A percentile compares a stretch with the other conserved stretches of the same genome.
phyloP scores from a whole-genome alignment of 1,140 invertebrate genomes.

The Drosophila ercepeae region DNA sequence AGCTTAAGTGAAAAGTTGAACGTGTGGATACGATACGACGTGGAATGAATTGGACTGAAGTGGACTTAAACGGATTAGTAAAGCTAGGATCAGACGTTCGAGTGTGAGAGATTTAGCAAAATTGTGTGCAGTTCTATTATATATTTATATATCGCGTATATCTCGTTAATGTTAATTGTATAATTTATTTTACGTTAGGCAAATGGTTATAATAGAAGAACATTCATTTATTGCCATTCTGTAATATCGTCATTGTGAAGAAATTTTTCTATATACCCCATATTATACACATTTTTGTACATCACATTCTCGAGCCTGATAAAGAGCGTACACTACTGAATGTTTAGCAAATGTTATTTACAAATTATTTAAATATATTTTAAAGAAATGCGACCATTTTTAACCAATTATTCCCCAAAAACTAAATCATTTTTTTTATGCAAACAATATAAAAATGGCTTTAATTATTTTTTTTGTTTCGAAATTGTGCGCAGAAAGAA shows the following conservation, averaged over 20 bases:
- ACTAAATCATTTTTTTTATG: constrained; percentile 21
- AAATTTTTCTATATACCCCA: constrained; percentile 36
- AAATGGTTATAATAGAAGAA: constrained; percentile 33
- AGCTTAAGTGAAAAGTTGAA: constrained; percentile 69
- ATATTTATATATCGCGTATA: constrained; percentile 55
- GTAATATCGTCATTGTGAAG: constrained; percentile 68
- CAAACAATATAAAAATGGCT: constrained; percentile 47
- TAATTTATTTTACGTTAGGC: constrained; percentile 73
- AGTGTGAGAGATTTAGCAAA: constrained; percentile 66
- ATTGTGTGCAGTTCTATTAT: constrained; percentile 78
- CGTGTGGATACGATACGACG: constrained; percentile 17
- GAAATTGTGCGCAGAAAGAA: constrained; percentile 51
- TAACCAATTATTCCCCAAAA: constrained; percentile 26
- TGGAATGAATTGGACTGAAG: constrained; percentile 15
- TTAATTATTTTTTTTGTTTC: constrained; percentile 43
- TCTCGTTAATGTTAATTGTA: constrained; percentile 76
- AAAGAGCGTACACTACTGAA: constrained; percentile 36
- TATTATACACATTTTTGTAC: constrained; percentile 53
- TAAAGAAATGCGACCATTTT: constrained; percentile 16
- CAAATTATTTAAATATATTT: constrained; percentile 18
- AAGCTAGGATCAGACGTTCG: constrained; percentile 38
- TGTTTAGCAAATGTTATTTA: constrained; percentile 18
- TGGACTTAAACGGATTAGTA: constrained; percentile 19
- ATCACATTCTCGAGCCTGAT: constrained; percentile 11
- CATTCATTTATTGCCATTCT: constrained; percentile 58